Conservation (phyloP, 2,888 invertebrate species). For the Spilosoma lubricipeda region DNA sequence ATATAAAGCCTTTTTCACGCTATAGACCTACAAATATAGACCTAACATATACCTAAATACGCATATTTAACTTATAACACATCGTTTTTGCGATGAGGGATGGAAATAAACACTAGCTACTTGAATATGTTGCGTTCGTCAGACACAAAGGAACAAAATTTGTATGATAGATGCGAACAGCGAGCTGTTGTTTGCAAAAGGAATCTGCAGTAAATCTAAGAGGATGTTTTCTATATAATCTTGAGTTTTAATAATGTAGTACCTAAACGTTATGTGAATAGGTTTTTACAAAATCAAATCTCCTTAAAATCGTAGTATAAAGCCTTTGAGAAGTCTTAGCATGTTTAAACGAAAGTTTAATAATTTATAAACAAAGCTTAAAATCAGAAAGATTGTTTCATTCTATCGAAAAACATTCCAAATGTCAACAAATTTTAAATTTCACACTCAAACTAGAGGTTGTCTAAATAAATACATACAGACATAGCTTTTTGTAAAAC, state of each 20-base stretch:
- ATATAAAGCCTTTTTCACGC: no score
- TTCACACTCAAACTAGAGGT: no score
- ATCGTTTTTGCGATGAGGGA: background rate
- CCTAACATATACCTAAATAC: background rate
- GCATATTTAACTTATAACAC: background rate
- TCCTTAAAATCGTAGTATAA: no score
- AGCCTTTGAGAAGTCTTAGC: background rate
- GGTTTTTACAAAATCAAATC: background rate
- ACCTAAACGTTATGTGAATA: background rate
- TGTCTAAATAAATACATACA: no score
- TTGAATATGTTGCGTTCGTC: background rate
- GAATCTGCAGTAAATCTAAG: background rate
- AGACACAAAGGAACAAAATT: background rate
- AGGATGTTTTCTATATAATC: background rate
- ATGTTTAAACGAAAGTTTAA: background rate
- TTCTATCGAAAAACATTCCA: no score
- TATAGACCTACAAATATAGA: background rate
- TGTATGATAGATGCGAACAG: background rate
- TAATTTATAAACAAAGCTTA: no score
- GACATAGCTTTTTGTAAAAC: no score
- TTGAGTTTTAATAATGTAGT: background rate
- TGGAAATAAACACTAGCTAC: conserved; percentile 1
- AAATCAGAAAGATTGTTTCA: no score
- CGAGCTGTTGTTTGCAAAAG: background rate
- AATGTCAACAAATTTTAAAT: no score